Evolutionary conservation across 2,888 invertebrate species (phyloP), one percentile per base, ranked within the genome.

Genomic region (Oscheius sp.): DNA sequence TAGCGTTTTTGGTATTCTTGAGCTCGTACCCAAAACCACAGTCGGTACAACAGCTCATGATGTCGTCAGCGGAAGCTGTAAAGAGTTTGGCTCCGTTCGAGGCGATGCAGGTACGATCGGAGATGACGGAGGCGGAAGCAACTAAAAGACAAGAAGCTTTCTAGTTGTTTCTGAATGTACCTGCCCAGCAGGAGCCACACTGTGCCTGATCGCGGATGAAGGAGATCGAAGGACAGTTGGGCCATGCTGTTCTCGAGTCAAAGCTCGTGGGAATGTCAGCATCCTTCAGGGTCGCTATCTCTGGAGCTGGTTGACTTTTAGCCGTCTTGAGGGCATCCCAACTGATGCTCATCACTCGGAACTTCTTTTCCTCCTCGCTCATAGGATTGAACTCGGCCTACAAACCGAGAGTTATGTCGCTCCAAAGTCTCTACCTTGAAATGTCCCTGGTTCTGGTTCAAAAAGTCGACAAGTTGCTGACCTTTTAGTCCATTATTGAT

Each of bases 1-100:
- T 13, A 50, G 50, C 9, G 42, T 42, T 0, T 7, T 42, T 42
- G 42, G 42, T 42, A 5, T 42, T 42, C 21, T 21, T 21, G 21
- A 21, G 7, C 7, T 42, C 42, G 42, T 53, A 53, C 53, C 53
- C 53, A 11, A 53, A 53, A 4, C 53, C 53, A 53, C 53, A 53
- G 3, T 53, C 53, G 3, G 13, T 53, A 33, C 59, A 60, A n/a
- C 59, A 60, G 10, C 59, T 60, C 59, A 60, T 60, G 59, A 60
- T 42, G 59, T 42, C 59, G 35, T 60, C 59, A 32, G 42, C 59
- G 11, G 59, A 35, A 4, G 42, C 59, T 13, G 32, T n/a, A n/a
- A 60, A 55, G 9, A 29, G 55, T 0, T 13, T 32, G 1, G 13
- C n/a, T 32, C 59, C 59, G 11, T 35, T 35, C 29, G 59, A 60